These are phyloP conservation scores for Pangasius krempfi DNA, from an alignment of 2,797 vertebrate species.

Conservation along the genomic window DNA sequence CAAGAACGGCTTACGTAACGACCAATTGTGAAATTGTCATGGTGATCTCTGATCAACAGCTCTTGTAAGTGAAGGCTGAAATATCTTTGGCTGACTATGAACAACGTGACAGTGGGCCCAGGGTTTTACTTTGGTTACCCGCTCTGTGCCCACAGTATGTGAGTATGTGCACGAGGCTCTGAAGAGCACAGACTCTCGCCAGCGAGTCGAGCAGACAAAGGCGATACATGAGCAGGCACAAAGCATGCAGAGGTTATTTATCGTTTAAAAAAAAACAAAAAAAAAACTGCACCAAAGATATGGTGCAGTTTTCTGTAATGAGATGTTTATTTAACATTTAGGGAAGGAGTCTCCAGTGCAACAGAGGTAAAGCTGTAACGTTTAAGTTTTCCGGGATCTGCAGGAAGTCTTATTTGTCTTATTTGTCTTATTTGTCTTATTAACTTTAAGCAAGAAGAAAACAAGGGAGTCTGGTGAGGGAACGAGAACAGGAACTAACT, in stretches of 20 bases:
- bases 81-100: conserved; percentile 34
- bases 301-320: background rate
- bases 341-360: background rate
- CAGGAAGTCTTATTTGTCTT: background rate
- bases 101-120: background rate
- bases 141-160: background rate
- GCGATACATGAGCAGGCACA: background rate
- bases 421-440: background rate
- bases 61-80: conserved; percentile 52
- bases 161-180: background rate
- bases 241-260: background rate
- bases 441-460: background rate
- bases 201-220: background rate
- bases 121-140: background rate
- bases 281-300: too few relatives aligned
- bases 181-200: background rate
- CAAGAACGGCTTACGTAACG: conserved; percentile 30
- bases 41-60: conserved; percentile 54
- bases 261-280: background rate
- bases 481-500: background rate
- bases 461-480: background rate
- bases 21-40: conserved; percentile 44
- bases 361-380: background rate
- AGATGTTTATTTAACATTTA: background rate
- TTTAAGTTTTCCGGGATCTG: background rate